Conservation (phyloP, 2,888 invertebrate species). For the Melanchra persicariae region DNA sequence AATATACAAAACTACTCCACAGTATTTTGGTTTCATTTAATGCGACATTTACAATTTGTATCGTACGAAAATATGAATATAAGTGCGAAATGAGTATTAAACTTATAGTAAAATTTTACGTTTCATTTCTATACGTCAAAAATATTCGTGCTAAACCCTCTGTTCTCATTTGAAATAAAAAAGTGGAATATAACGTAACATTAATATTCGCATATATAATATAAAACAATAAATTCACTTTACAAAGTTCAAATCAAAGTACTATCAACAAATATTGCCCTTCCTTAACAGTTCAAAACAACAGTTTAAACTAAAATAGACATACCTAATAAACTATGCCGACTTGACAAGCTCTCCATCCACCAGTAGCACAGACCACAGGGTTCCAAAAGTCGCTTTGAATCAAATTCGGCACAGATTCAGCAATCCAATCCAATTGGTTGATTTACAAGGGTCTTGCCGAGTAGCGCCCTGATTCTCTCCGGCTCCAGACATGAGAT, state of each 20-base stretch:
- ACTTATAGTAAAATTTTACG: too few species aligned
- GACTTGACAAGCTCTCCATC: slow-evolving; percentile 3
- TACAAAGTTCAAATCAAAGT: not conserved
- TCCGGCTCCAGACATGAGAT: slow-evolving; percentile 5
- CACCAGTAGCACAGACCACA: not conserved
- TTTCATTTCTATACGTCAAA: too few species aligned
- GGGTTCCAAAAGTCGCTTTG: slow-evolving; percentile 16
- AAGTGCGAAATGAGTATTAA: too few species aligned
- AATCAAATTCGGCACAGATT: slow-evolving; percentile 32
- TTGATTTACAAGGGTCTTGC: slow-evolving; percentile 49
- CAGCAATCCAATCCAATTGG: slow-evolving; percentile 25
- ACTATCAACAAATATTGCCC: not conserved
- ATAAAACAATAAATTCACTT: too few species aligned
- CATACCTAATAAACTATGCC: not conserved
- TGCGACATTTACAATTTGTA: too few species aligned
- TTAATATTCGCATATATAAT: too few species aligned
- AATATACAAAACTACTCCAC: too few species aligned
- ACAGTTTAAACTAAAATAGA: not conserved
- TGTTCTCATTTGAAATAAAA: too few species aligned
- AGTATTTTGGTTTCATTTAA: too few species aligned
- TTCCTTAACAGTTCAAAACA: not conserved
- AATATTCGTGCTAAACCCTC: too few species aligned
- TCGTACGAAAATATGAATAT: too few species aligned
- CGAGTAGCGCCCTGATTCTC: slow-evolving; percentile 14
- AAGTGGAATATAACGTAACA: too few species aligned